phyloP scores from a whole-genome alignment of 2,797 vertebrate species.

The Schizopygopsis pylzovi region DNA sequence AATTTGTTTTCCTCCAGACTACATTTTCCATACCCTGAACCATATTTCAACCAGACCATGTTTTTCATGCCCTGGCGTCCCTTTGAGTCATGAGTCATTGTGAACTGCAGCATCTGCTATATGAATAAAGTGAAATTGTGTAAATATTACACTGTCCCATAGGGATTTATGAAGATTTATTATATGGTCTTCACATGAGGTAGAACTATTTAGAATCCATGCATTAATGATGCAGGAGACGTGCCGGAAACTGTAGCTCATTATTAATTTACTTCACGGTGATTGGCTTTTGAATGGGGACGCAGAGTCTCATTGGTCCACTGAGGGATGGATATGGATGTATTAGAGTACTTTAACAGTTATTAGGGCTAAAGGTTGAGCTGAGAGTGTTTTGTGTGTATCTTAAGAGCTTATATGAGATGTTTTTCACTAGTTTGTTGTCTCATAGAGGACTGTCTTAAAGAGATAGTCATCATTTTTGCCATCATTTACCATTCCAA shows the following conservation, averaged over 20 bases:
- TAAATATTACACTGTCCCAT: conserved; percentile 38
- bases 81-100: conserved; percentile 51
- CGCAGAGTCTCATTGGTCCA: conserved; percentile 35
- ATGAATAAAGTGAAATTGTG: conserved; percentile 57
- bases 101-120: conserved; percentile 55
- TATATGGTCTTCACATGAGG: conserved; percentile 40
- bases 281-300: conserved; percentile 47
- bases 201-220: conserved; percentile 31
- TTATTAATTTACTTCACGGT: conserved; percentile 58
- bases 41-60: conserved; percentile 32
- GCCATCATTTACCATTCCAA: neutral
- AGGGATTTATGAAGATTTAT: conserved; percentile 50
- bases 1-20: conserved; percentile 55
- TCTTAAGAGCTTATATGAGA: conserved; percentile 9
- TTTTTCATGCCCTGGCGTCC: conserved; percentile 49
- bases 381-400: neutral
- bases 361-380: conserved; percentile 21
- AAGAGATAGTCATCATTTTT: neutral
- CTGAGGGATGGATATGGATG: conserved; percentile 47
- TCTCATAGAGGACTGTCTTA: conserved; percentile 16
- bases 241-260: conserved; percentile 50
- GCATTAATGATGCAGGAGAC: conserved; percentile 47
- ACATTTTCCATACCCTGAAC: conserved; percentile 52
- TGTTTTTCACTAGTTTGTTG: conserved; percentile 1
- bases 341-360: conserved; percentile 48